phyloP scores from a whole-genome alignment of 2,888 invertebrate genomes.

The Criorhina ranunculi region DNA sequence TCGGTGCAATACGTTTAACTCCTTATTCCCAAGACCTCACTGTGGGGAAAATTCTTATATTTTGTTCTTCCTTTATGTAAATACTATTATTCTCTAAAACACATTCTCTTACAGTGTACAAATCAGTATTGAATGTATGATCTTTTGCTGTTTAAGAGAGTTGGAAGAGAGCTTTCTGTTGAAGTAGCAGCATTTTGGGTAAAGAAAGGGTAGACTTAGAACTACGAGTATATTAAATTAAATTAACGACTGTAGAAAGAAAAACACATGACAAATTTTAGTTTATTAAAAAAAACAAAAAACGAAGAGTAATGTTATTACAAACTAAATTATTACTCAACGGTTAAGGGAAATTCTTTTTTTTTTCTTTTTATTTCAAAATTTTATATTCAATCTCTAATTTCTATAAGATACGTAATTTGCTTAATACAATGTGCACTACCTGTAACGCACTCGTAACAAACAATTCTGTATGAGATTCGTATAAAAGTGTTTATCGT shows the following conservation, averaged over 20 bases:
- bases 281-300: conserved; percentile 6
- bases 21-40: no score
- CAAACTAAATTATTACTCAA: conserved; percentile 4
- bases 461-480: conserved; percentile 28
- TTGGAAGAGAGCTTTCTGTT: not conserved
- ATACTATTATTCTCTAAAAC: not conserved
- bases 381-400: conserved; percentile 6
- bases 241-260: not conserved
- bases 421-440: conserved; percentile 23
- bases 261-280: not conserved
- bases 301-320: not conserved
- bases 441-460: conserved; percentile 29
- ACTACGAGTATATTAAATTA: no score
- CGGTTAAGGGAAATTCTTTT: conserved; percentile 6
- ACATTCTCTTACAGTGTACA: not conserved
- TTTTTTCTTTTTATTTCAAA: conserved; percentile 22
- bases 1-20: no score
- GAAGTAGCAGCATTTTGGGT: not conserved
- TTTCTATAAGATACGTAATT: conserved; percentile 1
- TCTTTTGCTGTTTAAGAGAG: not conserved
- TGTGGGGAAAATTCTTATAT: no score
- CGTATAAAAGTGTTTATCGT: conserved; percentile 25
- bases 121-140: not conserved
- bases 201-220: no score
- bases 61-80: not conserved